Evolutionary conservation across 2,888 invertebrate genomes (phyloP), one percentile per base, ranked within the genome.

Genomic region (Drosophila buzzatii): DNA sequence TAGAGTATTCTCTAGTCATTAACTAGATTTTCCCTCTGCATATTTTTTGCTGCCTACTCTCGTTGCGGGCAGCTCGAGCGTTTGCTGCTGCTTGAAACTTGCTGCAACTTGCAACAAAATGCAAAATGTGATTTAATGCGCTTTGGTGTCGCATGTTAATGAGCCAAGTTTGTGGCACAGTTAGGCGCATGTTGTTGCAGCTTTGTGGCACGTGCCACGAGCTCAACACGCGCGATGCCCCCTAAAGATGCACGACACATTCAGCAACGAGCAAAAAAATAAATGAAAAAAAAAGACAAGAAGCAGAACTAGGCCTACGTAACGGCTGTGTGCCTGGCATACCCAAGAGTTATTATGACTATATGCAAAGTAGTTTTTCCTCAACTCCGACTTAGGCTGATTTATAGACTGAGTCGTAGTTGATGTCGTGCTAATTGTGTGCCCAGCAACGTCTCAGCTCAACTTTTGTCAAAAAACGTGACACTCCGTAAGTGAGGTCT

Each of bases 81-180:
- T 64, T 70, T 57, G 51, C 33, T 27, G 27, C 72, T 57, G 59
- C 56, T 53, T 64, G 8, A 33, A 55, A 61, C 72, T 84, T 70
- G 82, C 84, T 65, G 66, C 73, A 74, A 68, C 37, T 77, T 47
- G 47, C 51, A 68, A 44, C 56, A 73, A 81, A 85, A 76, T 73
- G 77, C 78, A 79, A 85, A 82, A 87, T 89, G 85, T 89, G 86
- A 86, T 86, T 86, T 86, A 86, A 87, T 87, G 80, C 78, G 88
- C 74, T 76, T 82, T 65, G 87, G 86, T 77, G 85, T 79, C 70
- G 86, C 86, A 86, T 86, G 89, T 87, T 86, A 89, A 86, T 89
- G 86, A 89, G 80, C 71, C 72, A 76, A 84, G 81, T 79, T 84
- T 77, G 56, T 74, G 73, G 64, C 64, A 65, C 39, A 71, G 67